phyloP scores from a whole-genome alignment of 1,140 invertebrate genomes.

The Laodelphax striatellus region DNA sequence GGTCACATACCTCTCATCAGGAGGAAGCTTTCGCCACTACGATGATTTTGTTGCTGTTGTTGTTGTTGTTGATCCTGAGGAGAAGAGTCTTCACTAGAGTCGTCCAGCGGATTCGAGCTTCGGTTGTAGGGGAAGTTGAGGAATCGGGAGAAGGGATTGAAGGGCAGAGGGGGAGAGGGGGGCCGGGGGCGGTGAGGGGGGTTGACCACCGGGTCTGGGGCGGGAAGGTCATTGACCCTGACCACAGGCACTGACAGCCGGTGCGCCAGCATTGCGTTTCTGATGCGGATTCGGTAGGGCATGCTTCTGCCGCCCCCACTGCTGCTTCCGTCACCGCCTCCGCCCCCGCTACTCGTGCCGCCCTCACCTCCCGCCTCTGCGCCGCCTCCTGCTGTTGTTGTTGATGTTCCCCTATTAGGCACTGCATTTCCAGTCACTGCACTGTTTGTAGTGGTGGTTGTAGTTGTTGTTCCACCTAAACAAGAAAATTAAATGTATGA shows the following conservation, averaged over 20 bases:
- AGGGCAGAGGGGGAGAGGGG: slow-evolving; percentile 18
- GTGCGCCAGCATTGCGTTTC: neutral
- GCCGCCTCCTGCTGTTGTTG: too few species aligned
- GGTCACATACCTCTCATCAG: slow-evolving; percentile 11
- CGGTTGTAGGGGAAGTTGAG: slow-evolving; percentile 31
- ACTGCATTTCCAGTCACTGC: too few species aligned
- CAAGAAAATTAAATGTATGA: too few species aligned
- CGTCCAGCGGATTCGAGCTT: slow-evolving; percentile 29
- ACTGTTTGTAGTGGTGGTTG: too few species aligned
- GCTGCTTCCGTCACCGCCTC: neutral
- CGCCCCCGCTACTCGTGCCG: neutral
- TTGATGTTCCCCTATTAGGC: too few species aligned
- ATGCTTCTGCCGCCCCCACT: neutral
- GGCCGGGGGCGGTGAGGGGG: slow-evolving; percentile 21
- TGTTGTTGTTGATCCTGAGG: slow-evolving; percentile 10
- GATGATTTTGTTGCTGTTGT: neutral
- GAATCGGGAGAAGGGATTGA: slow-evolving; percentile 27
- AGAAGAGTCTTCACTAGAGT: slow-evolving; percentile 30
- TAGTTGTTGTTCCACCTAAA: too few species aligned
- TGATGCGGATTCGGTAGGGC: neutral
- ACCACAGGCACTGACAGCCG: slow-evolving; percentile 11
- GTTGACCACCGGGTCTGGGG: slow-evolving; percentile 15
- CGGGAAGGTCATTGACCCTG: slow-evolving; percentile 18
- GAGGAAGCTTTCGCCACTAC: slow-evolving; percentile 10
- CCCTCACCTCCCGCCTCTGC: neutral